Conservation (phyloP, 2,888 invertebrate genomes). For the Noctua comes region DNA sequence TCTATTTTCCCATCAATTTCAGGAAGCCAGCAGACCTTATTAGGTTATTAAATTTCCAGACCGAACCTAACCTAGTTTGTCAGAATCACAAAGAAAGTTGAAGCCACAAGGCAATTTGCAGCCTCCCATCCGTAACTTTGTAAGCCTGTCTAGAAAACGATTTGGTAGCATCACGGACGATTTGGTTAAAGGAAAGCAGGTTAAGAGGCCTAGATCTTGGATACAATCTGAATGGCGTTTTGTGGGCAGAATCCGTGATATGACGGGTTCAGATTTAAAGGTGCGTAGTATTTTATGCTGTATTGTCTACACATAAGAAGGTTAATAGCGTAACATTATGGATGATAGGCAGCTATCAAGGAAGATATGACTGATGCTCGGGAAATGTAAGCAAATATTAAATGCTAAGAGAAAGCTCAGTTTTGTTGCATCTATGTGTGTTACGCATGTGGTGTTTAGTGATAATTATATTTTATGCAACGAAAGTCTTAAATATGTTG, state of each 20-base stretch:
- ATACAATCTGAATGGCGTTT: conserved; percentile 46
- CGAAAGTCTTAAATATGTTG: conserved; percentile 21
- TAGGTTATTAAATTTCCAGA: conserved; percentile 66
- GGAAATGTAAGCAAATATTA: conserved; percentile 26
- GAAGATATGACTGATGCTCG: conserved; percentile 18
- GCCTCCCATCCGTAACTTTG: conserved; percentile 76
- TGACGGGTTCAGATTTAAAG: conserved; percentile 30
- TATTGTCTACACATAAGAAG: conserved; percentile 33
- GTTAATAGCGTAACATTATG: conserved; percentile 18
- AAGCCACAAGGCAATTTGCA: conserved; percentile 77
- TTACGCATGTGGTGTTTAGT: conserved; percentile 28
- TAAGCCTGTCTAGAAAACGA: conserved; percentile 71
- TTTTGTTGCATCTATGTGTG: conserved; percentile 13
- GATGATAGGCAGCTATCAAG: conserved; percentile 26
- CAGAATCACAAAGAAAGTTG: conserved; percentile 77
- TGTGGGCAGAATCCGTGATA: conserved; percentile 31
- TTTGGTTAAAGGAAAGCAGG: conserved; percentile 77
- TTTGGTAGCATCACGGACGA: conserved; percentile 72
- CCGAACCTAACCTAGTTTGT: conserved; percentile 71
- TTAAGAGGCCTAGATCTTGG: conserved; percentile 68
- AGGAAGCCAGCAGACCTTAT: conserved; percentile 27
- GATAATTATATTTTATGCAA: conserved; percentile 39
- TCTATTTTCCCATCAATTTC: not conserved
- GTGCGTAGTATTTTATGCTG: conserved; percentile 21
- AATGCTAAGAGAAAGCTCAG: conserved; percentile 51